phyloP scores from a whole-genome alignment of 1,140 invertebrate species.

The Onthophagus taurus region DNA sequence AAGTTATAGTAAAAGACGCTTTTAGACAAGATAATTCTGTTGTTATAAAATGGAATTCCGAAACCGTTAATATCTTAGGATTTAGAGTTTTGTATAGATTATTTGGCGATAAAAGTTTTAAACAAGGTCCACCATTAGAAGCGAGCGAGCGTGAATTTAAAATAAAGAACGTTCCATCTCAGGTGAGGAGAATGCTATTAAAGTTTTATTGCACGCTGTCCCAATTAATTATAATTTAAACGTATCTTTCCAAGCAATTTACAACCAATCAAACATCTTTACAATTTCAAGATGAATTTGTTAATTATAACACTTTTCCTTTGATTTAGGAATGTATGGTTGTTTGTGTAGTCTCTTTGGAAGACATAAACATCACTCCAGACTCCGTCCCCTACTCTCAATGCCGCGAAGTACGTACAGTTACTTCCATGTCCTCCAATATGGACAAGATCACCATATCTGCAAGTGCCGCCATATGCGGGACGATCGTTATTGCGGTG shows the following conservation, averaged over 20 bases:
- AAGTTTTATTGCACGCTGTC: too few species aligned
- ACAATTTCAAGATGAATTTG: too few species aligned
- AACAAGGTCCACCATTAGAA: conserved; percentile 77
- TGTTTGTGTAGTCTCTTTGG: conserved; percentile 82
- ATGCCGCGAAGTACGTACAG: conserved; percentile 80
- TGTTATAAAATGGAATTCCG: conserved; percentile 85
- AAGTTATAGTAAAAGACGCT: conserved; percentile 77
- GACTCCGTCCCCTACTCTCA: conserved; percentile 77
- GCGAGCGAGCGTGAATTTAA: conserved; percentile 82
- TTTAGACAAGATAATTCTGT: conserved; percentile 78
- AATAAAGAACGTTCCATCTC: conserved; percentile 82
- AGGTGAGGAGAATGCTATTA: conserved; percentile 45
- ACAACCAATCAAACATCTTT: too few species aligned
- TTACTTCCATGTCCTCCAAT: conserved; percentile 67
- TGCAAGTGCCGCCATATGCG: conserved; percentile 85
- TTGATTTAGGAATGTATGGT: conserved; percentile 74
- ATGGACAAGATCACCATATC: conserved; percentile 93
- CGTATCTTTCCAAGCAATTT: background rate
- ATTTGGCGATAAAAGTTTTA: conserved; percentile 83
- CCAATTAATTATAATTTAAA: background rate
- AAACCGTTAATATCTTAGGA: conserved; percentile 72
- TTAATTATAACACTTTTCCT: too few species aligned
- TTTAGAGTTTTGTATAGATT: conserved; percentile 82
- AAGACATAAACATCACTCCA: conserved; percentile 75
- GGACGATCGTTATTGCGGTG: conserved; percentile 80